Conservation (phyloP, 2,888 invertebrate genomes). For the Nephrocerus scutellatus region DNA sequence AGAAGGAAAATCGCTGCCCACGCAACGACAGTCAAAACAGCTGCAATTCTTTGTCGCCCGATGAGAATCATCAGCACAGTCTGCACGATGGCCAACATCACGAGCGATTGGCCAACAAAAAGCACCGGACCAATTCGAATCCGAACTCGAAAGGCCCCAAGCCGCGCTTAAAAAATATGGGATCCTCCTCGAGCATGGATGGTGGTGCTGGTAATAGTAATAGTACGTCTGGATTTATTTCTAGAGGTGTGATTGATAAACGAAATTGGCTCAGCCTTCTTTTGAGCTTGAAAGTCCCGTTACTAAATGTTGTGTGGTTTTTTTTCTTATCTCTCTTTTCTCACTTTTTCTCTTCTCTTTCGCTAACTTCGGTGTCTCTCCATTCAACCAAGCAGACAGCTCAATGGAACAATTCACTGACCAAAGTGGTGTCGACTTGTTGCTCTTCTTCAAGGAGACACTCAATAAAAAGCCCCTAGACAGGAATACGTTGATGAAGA, state of each 20-base stretch:
- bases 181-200: conserved; percentile 48
- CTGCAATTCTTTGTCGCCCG: conserved; percentile 33
- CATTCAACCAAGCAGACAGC: conserved; percentile 54
- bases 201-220: conserved; percentile 45
- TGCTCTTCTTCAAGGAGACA: conserved; percentile 82
- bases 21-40: conserved; percentile 37
- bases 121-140: conserved; percentile 45
- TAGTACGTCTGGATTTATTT: conserved; percentile 53
- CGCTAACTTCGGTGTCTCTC: not conserved
- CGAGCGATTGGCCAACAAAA: conserved; percentile 33
- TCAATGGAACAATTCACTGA: conserved; percentile 70
- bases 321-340: conserved; percentile 35
- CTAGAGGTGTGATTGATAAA: conserved; percentile 48
- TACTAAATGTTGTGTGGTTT: conserved; percentile 24
- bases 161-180: conserved; percentile 47
- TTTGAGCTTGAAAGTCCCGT: not conserved
- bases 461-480: conserved; percentile 87
- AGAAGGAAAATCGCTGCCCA: conserved; percentile 36
- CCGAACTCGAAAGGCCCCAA: conserved; percentile 46
- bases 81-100: conserved; percentile 23
- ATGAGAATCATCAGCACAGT: conserved; percentile 33
- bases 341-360: conserved; percentile 25
- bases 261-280: not conserved
- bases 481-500: conserved; percentile 71
- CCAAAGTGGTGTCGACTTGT: conserved; percentile 69